Evolutionary conservation across 2,113 vertebrate genomes (phyloP), one percentile per base, ranked within the genome.

Genomic region (Rana temporaria): DNA sequence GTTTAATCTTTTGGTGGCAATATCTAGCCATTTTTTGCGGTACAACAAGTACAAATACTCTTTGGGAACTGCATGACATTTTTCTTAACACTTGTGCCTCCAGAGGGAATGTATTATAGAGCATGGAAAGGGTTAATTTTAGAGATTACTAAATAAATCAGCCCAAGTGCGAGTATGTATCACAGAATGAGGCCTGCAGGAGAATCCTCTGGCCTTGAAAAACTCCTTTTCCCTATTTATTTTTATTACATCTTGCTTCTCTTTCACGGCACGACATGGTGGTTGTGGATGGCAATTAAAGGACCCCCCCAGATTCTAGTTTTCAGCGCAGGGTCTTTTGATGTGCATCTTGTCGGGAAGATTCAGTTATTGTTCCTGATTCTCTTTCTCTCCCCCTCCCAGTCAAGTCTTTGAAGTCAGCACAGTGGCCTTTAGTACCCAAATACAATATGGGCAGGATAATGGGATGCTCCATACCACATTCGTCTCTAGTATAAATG

Each of bases 221-320:
- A 95, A 95, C 93, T 94, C 94, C 91, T 93, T 90, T 90, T 57
- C 71, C 75, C 62, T 81, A 73, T 81, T 82, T 82, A 75, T 67
- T 82, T 82, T 66, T 74, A 67, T 82, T 82, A 82, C 62, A 68
- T 82, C 63, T 89, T 26, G 70, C 91, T 92, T 91, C 90, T 92
- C 91, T 92, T 88, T 89, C 91, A 75, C 94, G 90, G 90, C 93
- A 93, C 87, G 94, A 91, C 93, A 94, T 91, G 93, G 94, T 92
- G 95, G 96, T 95, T 95, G 94, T 92, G 92, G 94, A 92, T 93
- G 96, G 95, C 96, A 97, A 98, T 98, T 97, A 98, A 94, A 93
- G 95, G 95, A 95, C 96, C 96, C 95, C 42, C 96, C 96, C 91
- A 92, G 95, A 90, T 95, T 91, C 92, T 92, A 92, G 93, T 94